Base-by-base conservation (phyloP, 2,113 vertebrate genomes). In the Antechinus flavipes region DNA sequence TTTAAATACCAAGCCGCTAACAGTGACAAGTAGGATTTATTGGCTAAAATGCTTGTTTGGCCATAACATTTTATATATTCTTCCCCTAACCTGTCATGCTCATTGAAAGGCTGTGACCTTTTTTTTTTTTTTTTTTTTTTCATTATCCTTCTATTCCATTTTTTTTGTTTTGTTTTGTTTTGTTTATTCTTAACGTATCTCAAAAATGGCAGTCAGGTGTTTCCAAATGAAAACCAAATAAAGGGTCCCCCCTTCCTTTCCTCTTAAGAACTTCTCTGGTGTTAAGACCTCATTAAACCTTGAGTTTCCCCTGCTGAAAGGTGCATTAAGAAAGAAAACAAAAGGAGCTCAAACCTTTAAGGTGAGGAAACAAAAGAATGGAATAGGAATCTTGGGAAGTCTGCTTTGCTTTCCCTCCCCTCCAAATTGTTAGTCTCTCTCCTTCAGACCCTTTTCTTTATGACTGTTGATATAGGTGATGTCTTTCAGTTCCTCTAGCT, bases 1-100 rank as follows among this genome's bases (percentile, higher is more conserved):
- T 98, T 98, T 97, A 96, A 98, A 97, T 98, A 97, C 96, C 97
- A 98, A 98, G 92, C 98, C 98, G 97, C 97, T 97, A 97, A 98
- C 96, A 96, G 94, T 94, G 97, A 95, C 98, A 97, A 98, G 98
- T 97, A 96, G 96, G 97, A 97, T 98, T 98, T 98, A 98, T 97
- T 98, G 96, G 97, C 95, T 95, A 96, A 96, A 98, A 97, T 97
- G 97, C 96, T 97, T 98, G 97, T 97, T 97, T 97, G 97, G 97
- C 97, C 95, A 96, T 98, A 97, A 98, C 97, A 97, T 98, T 98
- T 98, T 97, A 98, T 97, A 96, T 96, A 97, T 97, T 96, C 92
- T 97, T 95, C 96, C 95, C 97, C 97, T 98, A 94, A 96, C 96
- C 61, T 84, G 68, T 84, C 68, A 84, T 84, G 68, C 68, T 84